Percentiles rank a stretch among this genome's conserved stretches.
phyloP scores from a whole-genome alignment of 2,888 invertebrate species.

The Hofmannophila pseudospretella region DNA sequence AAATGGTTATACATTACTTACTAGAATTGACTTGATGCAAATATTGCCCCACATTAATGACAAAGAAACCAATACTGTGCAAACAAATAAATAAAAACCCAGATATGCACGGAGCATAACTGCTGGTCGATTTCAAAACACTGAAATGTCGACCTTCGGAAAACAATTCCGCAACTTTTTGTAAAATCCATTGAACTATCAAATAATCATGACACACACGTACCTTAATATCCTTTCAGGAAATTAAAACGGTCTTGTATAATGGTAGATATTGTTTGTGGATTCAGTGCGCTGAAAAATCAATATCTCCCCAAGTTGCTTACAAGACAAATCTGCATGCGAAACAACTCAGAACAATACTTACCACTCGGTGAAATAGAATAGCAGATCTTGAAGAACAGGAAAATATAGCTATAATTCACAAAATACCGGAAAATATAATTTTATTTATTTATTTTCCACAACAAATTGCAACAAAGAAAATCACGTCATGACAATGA shows the following conservation, averaged over 20 bases:
- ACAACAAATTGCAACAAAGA: constrained; percentile 19
- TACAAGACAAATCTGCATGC: constrained; percentile 17
- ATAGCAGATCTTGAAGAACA: constrained; percentile 19
- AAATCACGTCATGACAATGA: too few relatives aligned
- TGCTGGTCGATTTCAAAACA: constrained; percentile 41
- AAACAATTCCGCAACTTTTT: constrained; percentile 18
- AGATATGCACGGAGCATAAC: constrained; percentile 38
- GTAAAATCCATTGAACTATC: not conserved
- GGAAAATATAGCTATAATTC: constrained; percentile 16
- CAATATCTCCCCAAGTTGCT: constrained; percentile 31
- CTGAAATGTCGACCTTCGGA: constrained; percentile 35
- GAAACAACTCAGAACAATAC: constrained; percentile 20
- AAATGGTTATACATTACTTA: too few relatives aligned
- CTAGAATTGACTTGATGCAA: too few relatives aligned
- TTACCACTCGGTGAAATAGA: constrained; percentile 37
- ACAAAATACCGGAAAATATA: constrained; percentile 28
- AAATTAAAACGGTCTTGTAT: constrained; percentile 10
- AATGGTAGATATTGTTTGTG: constrained; percentile 8
- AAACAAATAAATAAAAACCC: constrained; percentile 28
- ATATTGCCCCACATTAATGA: not conserved
- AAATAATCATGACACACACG: not conserved
- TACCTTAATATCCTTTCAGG: constrained; percentile 9
- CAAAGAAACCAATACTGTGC: constrained; percentile 5
- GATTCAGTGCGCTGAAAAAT: constrained; percentile 31
- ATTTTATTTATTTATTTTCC: constrained; percentile 44